Conservation (phyloP, 1,140 invertebrate species). For the Ostrea edulis region DNA sequence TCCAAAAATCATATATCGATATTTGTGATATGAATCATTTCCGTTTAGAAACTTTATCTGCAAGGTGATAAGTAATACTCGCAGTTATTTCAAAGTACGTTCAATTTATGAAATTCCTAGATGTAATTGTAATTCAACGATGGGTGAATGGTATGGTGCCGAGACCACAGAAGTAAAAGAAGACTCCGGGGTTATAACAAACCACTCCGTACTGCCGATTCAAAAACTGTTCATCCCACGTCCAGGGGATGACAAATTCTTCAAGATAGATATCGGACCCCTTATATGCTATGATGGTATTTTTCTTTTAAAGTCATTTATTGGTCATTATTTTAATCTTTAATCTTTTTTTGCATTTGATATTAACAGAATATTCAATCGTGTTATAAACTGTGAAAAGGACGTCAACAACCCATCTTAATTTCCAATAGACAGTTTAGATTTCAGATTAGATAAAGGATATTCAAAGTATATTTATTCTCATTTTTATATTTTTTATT, state of each 20-base stretch:
- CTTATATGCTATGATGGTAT: slow-evolving; percentile 48
- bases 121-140: slow-evolving; percentile 48
- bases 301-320: background rate
- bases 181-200: slow-evolving; percentile 44
- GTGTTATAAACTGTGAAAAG: no score
- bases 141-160: slow-evolving; percentile 44
- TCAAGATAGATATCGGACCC: slow-evolving; percentile 44
- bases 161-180: slow-evolving; percentile 40
- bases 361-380: background rate
- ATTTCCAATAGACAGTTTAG: no score
- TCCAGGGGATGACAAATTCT: background rate
- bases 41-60: no score
- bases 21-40: no score
- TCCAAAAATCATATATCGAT: no score
- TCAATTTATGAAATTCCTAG: background rate
- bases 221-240: background rate
- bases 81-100: no score
- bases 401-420: no score
- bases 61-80: no score
- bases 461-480: no score
- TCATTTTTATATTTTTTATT: background rate
- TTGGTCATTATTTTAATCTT: background rate
- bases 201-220: slow-evolving; percentile 43
- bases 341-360: background rate
- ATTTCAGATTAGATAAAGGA: no score